Base-by-base conservation (phyloP, 1,140 invertebrate genomes). In the Zaprionus inermis region DNA sequence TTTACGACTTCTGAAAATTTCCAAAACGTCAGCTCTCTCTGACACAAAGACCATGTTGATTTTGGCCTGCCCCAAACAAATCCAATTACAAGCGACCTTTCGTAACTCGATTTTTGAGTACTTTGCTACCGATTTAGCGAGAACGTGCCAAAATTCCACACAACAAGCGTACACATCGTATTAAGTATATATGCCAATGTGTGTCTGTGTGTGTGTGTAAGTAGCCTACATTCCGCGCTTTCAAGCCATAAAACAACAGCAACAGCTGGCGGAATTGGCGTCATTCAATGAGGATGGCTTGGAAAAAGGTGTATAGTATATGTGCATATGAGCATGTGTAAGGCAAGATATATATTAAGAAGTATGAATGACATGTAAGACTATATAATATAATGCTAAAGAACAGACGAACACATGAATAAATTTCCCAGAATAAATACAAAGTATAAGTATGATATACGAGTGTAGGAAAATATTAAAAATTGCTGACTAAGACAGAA, bases 341-440 rank as follows among this genome's bases (percentile, higher is more conserved):
- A 44, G 6, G 16, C n/a, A 16, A 28, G 5, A 28, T 44, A 44
- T 16, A 41, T 7, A 32, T 6, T 6, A 2, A 28, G 0, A 14
- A 0, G 14, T 14, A 38, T 14, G 9, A 7, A 32, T 54, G 24
- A 28, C 5, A 10, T 44, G 20, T 52, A 66, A 66, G 52, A 66
- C 16, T 20, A 34, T 49, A 68, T 52, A 70, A 66, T 76, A 78
- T 22, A n/a, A n/a, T 49, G 18, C 16, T 16, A 20, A 67, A 52
- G 61, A 68, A 66, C 28, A 59, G 52, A n/a, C 67, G 16, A 34
- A 41, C 54, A 64, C 38, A 63, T 24, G 49, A 54, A 46, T 56
- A 64, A 58, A 64, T 79, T 79, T 83, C 65, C 76, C 55, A 76
- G 81, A 83, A 83, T 72, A 77, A 79, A 74, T 74, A 63, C 41